These are phyloP conservation scores for Pseudopipra pipra DNA, from an alignment of 2,113 vertebrate genomes.

Conservation along the genomic window DNA sequence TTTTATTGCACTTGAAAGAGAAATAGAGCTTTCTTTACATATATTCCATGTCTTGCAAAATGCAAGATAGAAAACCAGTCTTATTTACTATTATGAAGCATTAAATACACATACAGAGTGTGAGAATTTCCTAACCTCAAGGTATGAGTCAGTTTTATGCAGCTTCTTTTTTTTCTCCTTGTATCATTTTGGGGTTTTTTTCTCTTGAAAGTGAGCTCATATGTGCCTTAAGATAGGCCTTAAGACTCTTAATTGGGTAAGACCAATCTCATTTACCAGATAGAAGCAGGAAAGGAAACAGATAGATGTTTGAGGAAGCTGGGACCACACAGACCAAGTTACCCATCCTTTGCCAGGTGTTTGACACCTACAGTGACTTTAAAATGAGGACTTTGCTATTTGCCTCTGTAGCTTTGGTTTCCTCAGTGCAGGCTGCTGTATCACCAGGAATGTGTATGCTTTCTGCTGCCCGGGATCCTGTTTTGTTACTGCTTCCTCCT, in stretches of 20 bases:
- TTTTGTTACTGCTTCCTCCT: constrained; percentile 41
- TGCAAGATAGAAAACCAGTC: not conserved
- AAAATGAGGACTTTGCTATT: not conserved
- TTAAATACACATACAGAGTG: not conserved
- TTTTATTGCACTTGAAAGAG: not conserved
- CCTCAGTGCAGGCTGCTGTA: not conserved
- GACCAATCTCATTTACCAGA: not conserved
- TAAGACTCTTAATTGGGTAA: not conserved
- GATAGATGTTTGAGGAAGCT: not conserved
- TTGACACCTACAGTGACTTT: not conserved
- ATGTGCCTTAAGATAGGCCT: not conserved
- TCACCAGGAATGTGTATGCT: constrained; percentile 8
- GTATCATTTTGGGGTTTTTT: not conserved
- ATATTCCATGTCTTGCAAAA: not conserved
- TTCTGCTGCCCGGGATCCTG: not conserved
- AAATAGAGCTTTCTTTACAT: not conserved
- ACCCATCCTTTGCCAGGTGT: not conserved
- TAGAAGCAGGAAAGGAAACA: not conserved
- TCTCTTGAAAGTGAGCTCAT: not conserved
- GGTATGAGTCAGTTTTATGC: not conserved
- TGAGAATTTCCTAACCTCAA: not conserved
- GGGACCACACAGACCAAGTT: not conserved
- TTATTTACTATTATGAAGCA: not conserved
- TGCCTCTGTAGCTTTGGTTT: not conserved
- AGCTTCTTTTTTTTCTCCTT: not conserved